Evolutionary conservation across 2,113 vertebrate genomes (phyloP), one percentile per base, ranked within the genome.

Genomic region (Tautogolabrus adspersus): DNA sequence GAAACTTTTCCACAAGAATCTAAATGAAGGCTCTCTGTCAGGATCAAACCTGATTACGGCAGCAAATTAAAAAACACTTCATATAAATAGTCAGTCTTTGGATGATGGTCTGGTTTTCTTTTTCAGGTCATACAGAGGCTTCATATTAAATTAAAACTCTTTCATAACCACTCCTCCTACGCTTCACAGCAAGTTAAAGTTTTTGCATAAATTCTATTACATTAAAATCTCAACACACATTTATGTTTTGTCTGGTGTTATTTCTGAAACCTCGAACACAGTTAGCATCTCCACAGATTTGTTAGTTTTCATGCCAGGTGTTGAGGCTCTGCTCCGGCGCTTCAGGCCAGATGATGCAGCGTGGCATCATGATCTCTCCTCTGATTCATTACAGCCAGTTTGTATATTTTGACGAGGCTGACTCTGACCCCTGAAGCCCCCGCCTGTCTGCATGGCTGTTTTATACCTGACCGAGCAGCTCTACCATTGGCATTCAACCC

Each of bases 371-470:
- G 78, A 70, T 84, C 84, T 87, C 68, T 72, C 54, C 65, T 79
- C 73, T 90, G 83, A 86, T 79, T 88, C 83, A 88, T 87, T 80
- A 72, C 72, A 75, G 81, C 75, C 68, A 55, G 62, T 83, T 81
- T 81, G 65, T 81, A 84, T 88, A 84, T 88, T 90, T 77, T 87
- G 87, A 89, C 86, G 72, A 72, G 74, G 57, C 75, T 42, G 66
- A 70, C 72, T 72, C 61, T 65, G 73, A 89, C 80, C 82, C 40
- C 51, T 10, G 18, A 1, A 72, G 80, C 62, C 59, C 44, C 23
- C 0, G 59, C 76, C 72, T 83, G 83, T 89, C 83, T 85, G 75
- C 13, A 70, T 60, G 77, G 57, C 65, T 71, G 73, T 79, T 82
- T 87, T 81, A 75, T 74, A 85, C 82, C 87, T 91, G 84, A 46